phyloP scores from a whole-genome alignment of 2,113 vertebrate genomes.

The Pan troglodytes region DNA sequence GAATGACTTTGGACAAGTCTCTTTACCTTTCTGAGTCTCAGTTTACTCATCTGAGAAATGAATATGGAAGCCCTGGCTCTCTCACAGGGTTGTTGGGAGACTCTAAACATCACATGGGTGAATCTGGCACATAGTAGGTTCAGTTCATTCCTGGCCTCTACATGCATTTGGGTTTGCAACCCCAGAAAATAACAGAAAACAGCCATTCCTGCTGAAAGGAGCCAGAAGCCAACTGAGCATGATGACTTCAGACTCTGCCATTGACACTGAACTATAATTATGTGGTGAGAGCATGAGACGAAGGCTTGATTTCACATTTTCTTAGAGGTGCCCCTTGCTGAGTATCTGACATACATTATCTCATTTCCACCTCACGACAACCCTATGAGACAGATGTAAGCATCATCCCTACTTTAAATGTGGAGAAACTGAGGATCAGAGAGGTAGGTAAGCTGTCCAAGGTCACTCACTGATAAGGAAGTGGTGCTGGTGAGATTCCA shows the following conservation, averaged over 20 bases:
- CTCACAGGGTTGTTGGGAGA: fast-evolving
- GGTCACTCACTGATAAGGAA: background rate
- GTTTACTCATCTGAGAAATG: background rate
- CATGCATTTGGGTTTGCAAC: background rate
- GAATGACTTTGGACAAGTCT: background rate
- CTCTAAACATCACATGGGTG: background rate
- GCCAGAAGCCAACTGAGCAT: fast-evolving
- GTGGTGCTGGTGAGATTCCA: fast-evolving
- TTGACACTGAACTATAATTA: background rate
- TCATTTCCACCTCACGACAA: background rate
- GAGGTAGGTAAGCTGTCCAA: background rate
- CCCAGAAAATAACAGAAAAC: background rate
- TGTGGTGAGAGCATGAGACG: fast-evolving
- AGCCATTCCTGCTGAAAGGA: fast-evolving
- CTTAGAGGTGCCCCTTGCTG: background rate
- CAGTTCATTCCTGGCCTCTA: too few relatives aligned
- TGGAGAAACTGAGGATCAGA: background rate
- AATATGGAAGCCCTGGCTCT: background rate
- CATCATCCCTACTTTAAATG: background rate
- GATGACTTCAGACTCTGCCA: background rate
- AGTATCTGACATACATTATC: fast-evolving
- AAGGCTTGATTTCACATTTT: background rate
- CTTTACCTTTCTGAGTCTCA: background rate
- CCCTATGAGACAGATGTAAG: background rate
- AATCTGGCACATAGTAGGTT: fast-evolving